These are phyloP conservation scores for Helicoverpa zea DNA, from an alignment of 1,140 invertebrate species.

Conservation along the genomic window DNA sequence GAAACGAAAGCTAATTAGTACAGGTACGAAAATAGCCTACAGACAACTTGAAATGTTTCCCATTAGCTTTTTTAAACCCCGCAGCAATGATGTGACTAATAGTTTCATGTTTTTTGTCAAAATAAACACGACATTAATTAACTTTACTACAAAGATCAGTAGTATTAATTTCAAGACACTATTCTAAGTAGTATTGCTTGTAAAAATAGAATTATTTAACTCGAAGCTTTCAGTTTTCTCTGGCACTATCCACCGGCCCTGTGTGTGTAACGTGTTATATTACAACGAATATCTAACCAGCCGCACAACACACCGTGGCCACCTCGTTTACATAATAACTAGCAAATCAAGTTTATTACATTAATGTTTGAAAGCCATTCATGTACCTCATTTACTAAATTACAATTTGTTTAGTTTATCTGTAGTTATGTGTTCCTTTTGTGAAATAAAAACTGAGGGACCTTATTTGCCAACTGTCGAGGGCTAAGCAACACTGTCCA, in stretches of 20 bases:
- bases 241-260: constrained; percentile 56
- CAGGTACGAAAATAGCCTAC: too few species aligned
- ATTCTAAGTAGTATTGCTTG: not conserved
- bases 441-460: too few species aligned
- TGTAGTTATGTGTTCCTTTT: not conserved
- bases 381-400: constrained; percentile 36
- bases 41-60: too few species aligned
- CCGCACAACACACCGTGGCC: constrained; percentile 54
- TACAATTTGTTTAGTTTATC: constrained; percentile 39
- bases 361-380: constrained; percentile 33
- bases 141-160: not conserved
- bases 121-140: constrained; percentile 10
- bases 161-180: constrained; percentile 13
- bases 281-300: constrained; percentile 75
- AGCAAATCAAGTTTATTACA: constrained; percentile 35
- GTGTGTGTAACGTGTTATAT: constrained; percentile 69
- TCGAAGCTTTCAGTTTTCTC: constrained; percentile 61
- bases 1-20: too few species aligned
- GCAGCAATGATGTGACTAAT: too few species aligned
- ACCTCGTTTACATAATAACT: constrained; percentile 51
- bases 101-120: not conserved
- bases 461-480: not conserved
- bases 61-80: too few species aligned
- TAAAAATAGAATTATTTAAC: constrained; percentile 17
- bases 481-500: not conserved